phyloP scores from a whole-genome alignment of 2,797 vertebrate genomes.

The Sebastes minor region DNA sequence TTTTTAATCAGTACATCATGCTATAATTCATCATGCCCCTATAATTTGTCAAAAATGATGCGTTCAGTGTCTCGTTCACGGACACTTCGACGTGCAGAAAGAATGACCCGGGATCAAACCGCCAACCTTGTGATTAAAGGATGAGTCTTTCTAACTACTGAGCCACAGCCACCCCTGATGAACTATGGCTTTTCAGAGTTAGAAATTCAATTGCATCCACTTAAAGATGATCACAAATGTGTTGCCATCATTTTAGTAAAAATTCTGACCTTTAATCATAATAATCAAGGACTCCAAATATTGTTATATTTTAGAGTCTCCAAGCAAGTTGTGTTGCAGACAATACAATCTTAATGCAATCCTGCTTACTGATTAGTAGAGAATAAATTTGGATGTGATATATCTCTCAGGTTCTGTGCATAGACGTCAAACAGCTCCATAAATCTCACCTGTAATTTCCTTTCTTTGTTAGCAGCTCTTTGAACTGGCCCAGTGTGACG shows the following conservation, averaged over 20 bases:
- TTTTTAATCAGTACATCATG: background rate
- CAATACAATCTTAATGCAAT: background rate
- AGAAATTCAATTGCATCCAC: background rate
- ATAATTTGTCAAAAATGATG: background rate
- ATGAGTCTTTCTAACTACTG: no score
- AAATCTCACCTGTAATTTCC: conserved; percentile 93
- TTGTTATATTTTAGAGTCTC: background rate
- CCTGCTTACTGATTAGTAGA: background rate
- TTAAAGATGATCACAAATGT: background rate
- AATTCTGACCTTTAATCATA: background rate
- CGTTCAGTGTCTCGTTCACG: no score
- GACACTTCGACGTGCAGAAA: no score
- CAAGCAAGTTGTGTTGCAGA: background rate
- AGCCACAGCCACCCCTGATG: no score
- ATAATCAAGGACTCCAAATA: background rate
- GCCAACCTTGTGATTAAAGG: no score
- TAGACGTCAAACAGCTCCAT: background rate
- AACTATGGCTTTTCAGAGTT: background rate
- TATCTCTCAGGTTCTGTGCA: background rate
- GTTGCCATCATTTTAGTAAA: background rate
- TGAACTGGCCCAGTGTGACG: conserved; percentile 96
- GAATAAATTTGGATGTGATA: rapidly evolving
- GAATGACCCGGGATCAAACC: no score
- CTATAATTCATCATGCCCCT: background rate
- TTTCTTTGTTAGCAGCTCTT: conserved; percentile 99